Percentiles rank a stretch among this genome's conserved stretches.
phyloP scores from a whole-genome alignment of 1,140 invertebrate genomes.

The Brachionus calyciflorus region DNA sequence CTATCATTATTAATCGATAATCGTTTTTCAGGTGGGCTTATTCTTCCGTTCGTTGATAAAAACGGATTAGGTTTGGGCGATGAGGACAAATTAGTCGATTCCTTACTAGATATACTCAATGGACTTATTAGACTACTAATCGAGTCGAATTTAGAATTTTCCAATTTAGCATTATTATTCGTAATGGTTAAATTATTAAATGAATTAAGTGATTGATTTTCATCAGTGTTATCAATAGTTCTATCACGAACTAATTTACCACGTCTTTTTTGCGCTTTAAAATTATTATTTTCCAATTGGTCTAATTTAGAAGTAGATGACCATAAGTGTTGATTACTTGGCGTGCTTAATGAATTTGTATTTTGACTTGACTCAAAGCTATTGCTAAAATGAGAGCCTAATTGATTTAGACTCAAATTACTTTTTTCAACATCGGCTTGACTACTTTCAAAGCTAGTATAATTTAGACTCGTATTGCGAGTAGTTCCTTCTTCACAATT shows the following conservation, averaged over 20 bases:
- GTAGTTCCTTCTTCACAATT: slow-evolving; percentile 13
- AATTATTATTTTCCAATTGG: not conserved
- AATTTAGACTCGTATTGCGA: slow-evolving; percentile 1
- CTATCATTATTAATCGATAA: slow-evolving; percentile 1
- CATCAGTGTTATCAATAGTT: slow-evolving; percentile 32
- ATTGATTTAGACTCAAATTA: not conserved
- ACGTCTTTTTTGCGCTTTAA: not conserved
- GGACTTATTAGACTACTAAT: slow-evolving; percentile 37
- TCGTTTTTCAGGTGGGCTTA: slow-evolving; percentile 26
- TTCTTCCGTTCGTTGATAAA: not conserved
- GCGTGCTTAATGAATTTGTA: not conserved
- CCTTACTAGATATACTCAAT: slow-evolving; percentile 9
- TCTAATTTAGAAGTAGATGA: slow-evolving; percentile 8
- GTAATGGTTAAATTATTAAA: not conserved
- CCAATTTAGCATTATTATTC: not conserved
- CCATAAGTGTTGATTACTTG: slow-evolving; percentile 2
- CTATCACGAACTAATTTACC: slow-evolving; percentile 23
- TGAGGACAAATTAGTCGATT: not conserved
- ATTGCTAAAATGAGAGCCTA: slow-evolving; percentile 16
- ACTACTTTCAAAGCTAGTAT: slow-evolving; percentile 9
- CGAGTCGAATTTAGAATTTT: slow-evolving; percentile 15
- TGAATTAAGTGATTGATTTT: not conserved
- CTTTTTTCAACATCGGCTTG: not conserved
- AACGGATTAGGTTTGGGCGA: not conserved
- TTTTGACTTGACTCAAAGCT: slow-evolving; percentile 1